Percentiles rank a stretch among this genome's conserved stretches.
These are phyloP conservation scores for Bombus polaris DNA, from an alignment of 1,140 invertebrate species.

Conservation along the genomic window DNA sequence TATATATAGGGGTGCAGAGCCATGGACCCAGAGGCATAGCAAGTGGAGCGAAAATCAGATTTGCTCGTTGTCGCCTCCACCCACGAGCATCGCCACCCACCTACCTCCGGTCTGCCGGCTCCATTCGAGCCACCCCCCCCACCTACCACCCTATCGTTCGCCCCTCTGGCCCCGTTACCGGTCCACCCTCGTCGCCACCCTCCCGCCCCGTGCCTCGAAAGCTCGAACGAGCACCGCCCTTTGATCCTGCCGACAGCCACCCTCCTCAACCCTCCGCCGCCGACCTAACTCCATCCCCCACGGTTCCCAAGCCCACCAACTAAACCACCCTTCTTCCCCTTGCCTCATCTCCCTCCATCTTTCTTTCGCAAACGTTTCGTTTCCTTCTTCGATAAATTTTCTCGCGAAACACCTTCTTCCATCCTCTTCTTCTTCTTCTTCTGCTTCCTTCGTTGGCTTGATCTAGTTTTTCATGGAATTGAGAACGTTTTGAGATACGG, in stretches of 20 bases:
- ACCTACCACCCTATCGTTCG: slow-evolving; percentile 55
- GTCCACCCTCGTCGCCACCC: slow-evolving; percentile 44
- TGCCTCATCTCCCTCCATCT: slow-evolving; percentile 3
- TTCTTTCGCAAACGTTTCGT: background rate
- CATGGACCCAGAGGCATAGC: slow-evolving; percentile 71
- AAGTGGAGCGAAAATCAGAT: slow-evolving; percentile 82
- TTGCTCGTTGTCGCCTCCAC: slow-evolving; percentile 81
- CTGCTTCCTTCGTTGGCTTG: background rate
- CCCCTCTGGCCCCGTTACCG: slow-evolving; percentile 38
- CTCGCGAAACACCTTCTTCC: slow-evolving; percentile 1
- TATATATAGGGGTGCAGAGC: slow-evolving; percentile 1
- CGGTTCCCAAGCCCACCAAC: slow-evolving; percentile 57
- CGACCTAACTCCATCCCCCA: slow-evolving; percentile 67
- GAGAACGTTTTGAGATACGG: background rate
- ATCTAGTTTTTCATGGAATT: background rate
- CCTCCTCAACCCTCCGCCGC: slow-evolving; percentile 72
- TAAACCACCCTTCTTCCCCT: slow-evolving; percentile 43
- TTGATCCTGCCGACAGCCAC: slow-evolving; percentile 82
- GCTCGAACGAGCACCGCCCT: slow-evolving; percentile 78
- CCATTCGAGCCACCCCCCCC: slow-evolving; percentile 60
- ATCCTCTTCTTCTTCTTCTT: background rate
- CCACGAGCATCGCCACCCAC: slow-evolving; percentile 70
- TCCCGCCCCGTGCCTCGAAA: slow-evolving; percentile 66
- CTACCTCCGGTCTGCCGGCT: slow-evolving; percentile 70
- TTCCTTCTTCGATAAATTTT: slow-evolving; percentile 19